A percentile compares a stretch with the other conserved stretches of the same genome.
Evolutionary conservation across 1,140 invertebrate species (phyloP).

Genomic region (Drosophila lowei): DNA sequence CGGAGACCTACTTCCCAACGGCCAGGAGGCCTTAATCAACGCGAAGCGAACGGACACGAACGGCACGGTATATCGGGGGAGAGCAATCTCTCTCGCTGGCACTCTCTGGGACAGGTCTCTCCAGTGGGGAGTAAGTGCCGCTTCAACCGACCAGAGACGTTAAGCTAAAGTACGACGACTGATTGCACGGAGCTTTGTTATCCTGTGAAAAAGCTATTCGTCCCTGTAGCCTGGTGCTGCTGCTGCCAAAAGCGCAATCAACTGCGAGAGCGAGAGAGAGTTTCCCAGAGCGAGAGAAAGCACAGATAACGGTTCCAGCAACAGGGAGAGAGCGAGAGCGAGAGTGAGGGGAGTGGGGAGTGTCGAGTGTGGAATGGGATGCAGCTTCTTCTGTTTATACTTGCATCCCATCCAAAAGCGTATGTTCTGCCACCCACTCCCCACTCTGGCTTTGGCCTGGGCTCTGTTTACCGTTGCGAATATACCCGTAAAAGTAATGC

Average conservation of each 20-base stretch:
- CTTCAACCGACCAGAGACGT: slow-evolving; percentile 60
- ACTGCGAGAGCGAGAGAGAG: slow-evolving; percentile 16
- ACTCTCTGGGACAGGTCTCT: slow-evolving; percentile 5
- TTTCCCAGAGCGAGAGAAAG: slow-evolving; percentile 1
- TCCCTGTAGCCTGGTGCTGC: slow-evolving; percentile 2
- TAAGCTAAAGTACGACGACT: slow-evolving; percentile 76
- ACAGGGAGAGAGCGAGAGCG: slow-evolving; percentile 4
- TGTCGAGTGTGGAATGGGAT: too few relatives aligned
- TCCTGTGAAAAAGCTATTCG: slow-evolving; percentile 71
- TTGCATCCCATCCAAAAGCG: slow-evolving; percentile 33
- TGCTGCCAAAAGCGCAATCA: slow-evolving; percentile 65
- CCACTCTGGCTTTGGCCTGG: neutral
- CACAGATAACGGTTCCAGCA: slow-evolving; percentile 4
- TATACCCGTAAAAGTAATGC: too few relatives aligned
- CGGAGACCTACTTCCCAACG: slow-evolving; percentile 6
- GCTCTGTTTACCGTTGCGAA: slow-evolving; percentile 58
- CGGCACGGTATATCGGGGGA: too few relatives aligned
- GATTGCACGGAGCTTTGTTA: slow-evolving; percentile 75
- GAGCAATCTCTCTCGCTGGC: slow-evolving; percentile 18
- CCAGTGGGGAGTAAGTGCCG: slow-evolving; percentile 29
- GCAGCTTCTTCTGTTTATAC: slow-evolving; percentile 39
- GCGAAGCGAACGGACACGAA: slow-evolving; percentile 6
- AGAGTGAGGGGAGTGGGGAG: neutral
- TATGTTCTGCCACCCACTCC: slow-evolving; percentile 72
- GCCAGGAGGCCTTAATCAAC: slow-evolving; percentile 32